Percentiles rank a stretch among this genome's conserved stretches.
These are phyloP conservation scores for Ectropis grisescens DNA, from an alignment of 1,140 invertebrate species.

Conservation along the genomic window DNA sequence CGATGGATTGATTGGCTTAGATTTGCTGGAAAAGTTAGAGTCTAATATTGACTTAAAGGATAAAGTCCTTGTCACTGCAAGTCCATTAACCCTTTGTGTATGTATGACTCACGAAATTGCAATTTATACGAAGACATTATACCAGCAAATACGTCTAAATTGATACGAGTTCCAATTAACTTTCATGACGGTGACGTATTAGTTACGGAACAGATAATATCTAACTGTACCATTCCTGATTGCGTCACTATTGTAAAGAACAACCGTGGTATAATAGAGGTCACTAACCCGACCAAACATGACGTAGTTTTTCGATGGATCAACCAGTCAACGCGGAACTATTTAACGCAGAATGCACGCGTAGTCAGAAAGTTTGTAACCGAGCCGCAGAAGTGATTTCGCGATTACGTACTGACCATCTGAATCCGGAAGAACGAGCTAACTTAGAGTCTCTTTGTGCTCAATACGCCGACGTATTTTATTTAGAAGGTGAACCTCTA, in stretches of 20 bases:
- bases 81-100: too few relatives aligned
- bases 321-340: neutral
- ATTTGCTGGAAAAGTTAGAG: too few relatives aligned
- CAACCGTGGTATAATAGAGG: slow-evolving; percentile 3
- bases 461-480: slow-evolving; percentile 5
- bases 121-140: too few relatives aligned
- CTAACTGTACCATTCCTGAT: slow-evolving; percentile 10
- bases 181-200: slow-evolving; percentile 9
- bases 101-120: too few relatives aligned
- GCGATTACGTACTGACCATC: slow-evolving; percentile 2
- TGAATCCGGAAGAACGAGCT: slow-evolving; percentile 5
- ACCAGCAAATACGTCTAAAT: slow-evolving; percentile 8
- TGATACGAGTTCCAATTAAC: slow-evolving; percentile 9
- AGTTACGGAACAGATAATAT: slow-evolving; percentile 10
- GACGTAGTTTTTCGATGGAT: slow-evolving; percentile 12
- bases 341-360: slow-evolving; percentile 1
- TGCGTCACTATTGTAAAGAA: slow-evolving; percentile 6
- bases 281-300: slow-evolving; percentile 5
- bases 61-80: too few relatives aligned
- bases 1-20: too few relatives aligned
- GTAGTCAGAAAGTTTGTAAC: neutral
- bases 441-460: slow-evolving; percentile 3
- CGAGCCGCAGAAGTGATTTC: slow-evolving; percentile 1
- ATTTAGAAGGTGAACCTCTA: too few relatives aligned
- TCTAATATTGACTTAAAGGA: too few relatives aligned